A percentile compares a stretch with the other conserved stretches of the same genome.
These are phyloP conservation scores for Caradrina kadenii DNA, from an alignment of 2,888 invertebrate genomes.

Conservation along the genomic window DNA sequence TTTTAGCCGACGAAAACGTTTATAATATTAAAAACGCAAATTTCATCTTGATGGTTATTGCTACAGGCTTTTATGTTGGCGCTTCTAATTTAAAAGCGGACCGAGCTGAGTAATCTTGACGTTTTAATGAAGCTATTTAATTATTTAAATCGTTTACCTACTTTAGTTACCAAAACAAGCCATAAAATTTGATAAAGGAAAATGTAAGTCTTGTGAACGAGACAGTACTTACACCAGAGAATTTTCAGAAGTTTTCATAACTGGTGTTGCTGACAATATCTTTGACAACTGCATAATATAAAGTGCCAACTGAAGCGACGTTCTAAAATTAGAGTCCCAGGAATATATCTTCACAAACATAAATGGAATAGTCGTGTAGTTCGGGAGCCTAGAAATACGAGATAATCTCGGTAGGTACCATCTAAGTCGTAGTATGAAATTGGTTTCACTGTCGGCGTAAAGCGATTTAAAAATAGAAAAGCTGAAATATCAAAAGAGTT, in stretches of 20 bases:
- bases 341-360: slow-evolving; percentile 77
- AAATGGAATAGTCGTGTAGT: slow-evolving; percentile 88
- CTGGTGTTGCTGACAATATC: slow-evolving; percentile 45
- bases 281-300: slow-evolving; percentile 70
- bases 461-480: slow-evolving; percentile 68
- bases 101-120: slow-evolving; percentile 38
- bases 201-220: slow-evolving; percentile 7
- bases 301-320: slow-evolving; percentile 68
- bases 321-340: slow-evolving; percentile 77
- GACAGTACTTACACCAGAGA: too few relatives aligned
- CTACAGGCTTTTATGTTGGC: slow-evolving; percentile 59
- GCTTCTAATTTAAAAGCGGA: slow-evolving; percentile 55
- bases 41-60: slow-evolving; percentile 66
- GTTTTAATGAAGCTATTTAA: slow-evolving; percentile 38
- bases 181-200: slow-evolving; percentile 38
- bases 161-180: slow-evolving; percentile 34
- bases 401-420: slow-evolving; percentile 74
- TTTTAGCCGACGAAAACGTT: slow-evolving; percentile 73
- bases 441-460: slow-evolving; percentile 64
- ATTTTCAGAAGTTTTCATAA: slow-evolving; percentile 43
- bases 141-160: slow-evolving; percentile 45
- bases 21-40: slow-evolving; percentile 75
- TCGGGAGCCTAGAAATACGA: slow-evolving; percentile 77
- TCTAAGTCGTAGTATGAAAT: slow-evolving; percentile 70
- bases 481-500: slow-evolving; percentile 51